Percentiles rank a stretch among this genome's conserved stretches.
phyloP scores from a whole-genome alignment of 2,113 vertebrate species.

The Rhinolophus ferrumequinum region DNA sequence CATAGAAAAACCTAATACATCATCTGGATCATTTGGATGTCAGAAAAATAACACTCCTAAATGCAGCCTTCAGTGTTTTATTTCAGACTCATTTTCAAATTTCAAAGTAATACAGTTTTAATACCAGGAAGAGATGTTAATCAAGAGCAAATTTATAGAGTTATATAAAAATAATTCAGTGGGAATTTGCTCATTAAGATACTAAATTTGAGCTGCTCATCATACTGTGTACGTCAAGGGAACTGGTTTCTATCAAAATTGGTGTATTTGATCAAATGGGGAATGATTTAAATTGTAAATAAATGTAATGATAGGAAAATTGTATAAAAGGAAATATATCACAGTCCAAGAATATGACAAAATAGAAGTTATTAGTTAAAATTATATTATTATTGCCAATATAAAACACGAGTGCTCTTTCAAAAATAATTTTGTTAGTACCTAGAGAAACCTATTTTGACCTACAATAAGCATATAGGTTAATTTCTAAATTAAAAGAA shows the following conservation, averaged over 20 bases:
- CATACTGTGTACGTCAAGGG: neutral
- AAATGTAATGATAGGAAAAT: neutral
- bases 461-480: neutral
- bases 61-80: neutral
- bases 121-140: conserved; percentile 41
- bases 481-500: neutral
- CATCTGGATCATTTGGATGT: conserved; percentile 28
- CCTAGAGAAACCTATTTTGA: neutral
- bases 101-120: conserved; percentile 48
- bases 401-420: neutral
- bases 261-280: neutral
- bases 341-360: neutral
- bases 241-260: neutral
- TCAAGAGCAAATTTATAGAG: conserved; percentile 47
- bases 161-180: neutral
- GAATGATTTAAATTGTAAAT: neutral
- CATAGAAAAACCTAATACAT: conserved; percentile 62
- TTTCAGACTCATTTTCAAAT: conserved; percentile 40
- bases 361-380: neutral
- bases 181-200: neutral
- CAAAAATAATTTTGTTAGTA: neutral
- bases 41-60: conserved; percentile 50
- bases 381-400: neutral
- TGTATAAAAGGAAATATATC: neutral
- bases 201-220: neutral